Evolutionary conservation across 1,140 invertebrate genomes (phyloP), one percentile per base, ranked within the genome.

Genomic region (Paracyclopina nana): DNA sequence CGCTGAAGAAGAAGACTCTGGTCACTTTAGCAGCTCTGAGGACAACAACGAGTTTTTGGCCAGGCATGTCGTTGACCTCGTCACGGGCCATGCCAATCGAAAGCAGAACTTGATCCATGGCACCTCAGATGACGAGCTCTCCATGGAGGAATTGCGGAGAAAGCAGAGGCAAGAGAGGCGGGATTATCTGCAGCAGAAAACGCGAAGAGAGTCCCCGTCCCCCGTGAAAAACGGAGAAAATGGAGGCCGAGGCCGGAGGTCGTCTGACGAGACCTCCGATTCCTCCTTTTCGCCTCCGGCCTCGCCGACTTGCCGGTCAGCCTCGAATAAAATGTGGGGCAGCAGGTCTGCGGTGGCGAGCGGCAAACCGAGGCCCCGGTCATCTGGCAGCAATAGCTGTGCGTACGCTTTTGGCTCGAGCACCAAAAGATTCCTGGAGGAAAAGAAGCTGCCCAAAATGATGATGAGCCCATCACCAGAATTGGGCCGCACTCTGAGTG

Each of bases 351-450:
- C 8, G n/a, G 29, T 30, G 29, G 8, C 29, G n/a, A 30, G 8
- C 8, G n/a, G n/a, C 8, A 30, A 30, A 30, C n/a, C 8, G n/a
- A 9, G 29, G n/a, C n/a, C n/a, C n/a, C n/a, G n/a, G n/a, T n/a
- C n/a, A n/a, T n/a, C n/a, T n/a, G n/a, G n/a, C 34, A 38, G 20
- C 20, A 38, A 3, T 38, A 38, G 34, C 34, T n/a, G 34, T 16
- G 34, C 34, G 9, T 44, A 44, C 12, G 42, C 42, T 5, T 44
- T 44, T 44, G 42, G 42, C 16, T 44, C 42, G 12, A 44, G 42
- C 24, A 44, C 42, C 2, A 44, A 22, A 18, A 2, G 42, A 2
- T 44, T 44, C 24, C n/a, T n/a, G 3, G 24, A 24, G 4, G 42
- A 44, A 14, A 24, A n/a, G n/a, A n/a, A n/a, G n/a, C 34, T 38